Percentiles rank a stretch among this genome's conserved stretches.
Conservation (phyloP, 2,113 vertebrate species). For the Leptobrachium leishanense region DNA sequence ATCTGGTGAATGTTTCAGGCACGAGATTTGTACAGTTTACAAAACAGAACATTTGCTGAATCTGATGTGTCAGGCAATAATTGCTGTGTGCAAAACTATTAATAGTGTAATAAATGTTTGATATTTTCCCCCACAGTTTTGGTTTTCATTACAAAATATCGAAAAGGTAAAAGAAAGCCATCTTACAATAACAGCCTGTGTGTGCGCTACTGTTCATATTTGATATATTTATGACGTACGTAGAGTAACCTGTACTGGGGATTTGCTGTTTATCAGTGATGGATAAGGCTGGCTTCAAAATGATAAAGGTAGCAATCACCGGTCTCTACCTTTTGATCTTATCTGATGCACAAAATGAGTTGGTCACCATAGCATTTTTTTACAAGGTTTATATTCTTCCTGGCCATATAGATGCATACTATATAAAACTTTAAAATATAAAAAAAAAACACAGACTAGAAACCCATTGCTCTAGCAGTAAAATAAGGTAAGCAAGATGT, state of each 20-base stretch:
- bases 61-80: constrained; percentile 10
- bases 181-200: neutral
- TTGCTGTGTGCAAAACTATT: neutral
- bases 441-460: neutral
- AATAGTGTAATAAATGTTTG: constrained; percentile 4
- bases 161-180: constrained; percentile 13
- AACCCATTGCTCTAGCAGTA: neutral
- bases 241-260: neutral
- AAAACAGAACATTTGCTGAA: constrained; percentile 17
- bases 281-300: neutral
- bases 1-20: constrained; percentile 77
- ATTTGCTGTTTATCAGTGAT: constrained; percentile 1
- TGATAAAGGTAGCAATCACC: neutral
- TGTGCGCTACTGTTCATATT: neutral
- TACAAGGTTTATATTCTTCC: neutral
- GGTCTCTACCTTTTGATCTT: neutral
- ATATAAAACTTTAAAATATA: too few relatives aligned
- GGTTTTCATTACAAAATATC: neutral
- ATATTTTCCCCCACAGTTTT: neutral
- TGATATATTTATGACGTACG: neutral
- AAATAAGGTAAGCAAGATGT: neutral
- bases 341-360: neutral
- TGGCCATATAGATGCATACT: neutral
- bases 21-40: constrained; percentile 32
- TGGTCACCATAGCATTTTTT: neutral